Base-by-base conservation (phyloP, 2,797 vertebrate genomes). In the Ara ararauna region DNA sequence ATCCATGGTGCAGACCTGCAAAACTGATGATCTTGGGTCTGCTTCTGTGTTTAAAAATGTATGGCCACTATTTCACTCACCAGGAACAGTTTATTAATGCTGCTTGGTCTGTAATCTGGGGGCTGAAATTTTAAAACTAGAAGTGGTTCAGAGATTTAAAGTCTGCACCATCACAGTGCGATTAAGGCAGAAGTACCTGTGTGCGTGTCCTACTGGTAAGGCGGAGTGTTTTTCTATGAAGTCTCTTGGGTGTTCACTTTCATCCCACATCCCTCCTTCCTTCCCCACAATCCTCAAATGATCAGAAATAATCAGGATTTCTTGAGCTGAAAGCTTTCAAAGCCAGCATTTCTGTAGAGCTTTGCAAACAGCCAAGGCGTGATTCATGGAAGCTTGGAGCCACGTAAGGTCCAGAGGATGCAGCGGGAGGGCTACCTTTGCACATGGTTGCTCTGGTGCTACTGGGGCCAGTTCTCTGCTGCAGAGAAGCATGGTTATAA, bases 391-490 rank as follows among this genome's bases (percentile, higher is more conserved):
- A 89, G 34, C 18, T 27, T 10, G 2, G 22, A 81, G 5, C 18
- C 9, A 1, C 1, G 5, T 1, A 4, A 47, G 27, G 12, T 17
- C 21, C 2, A 24, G 61, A 61, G 21, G 32, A 10, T 21, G 42
- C 45, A 19, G 14, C 4, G 0, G 64, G 9, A 54, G 30, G 24
- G 38, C 22, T 76, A 45, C 30, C 32, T 45, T 53, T 38, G 74
- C 53, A 30, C 26, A 22, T 42, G 51, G n/a, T 11, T 60, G 30
- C 34, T 34, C 45, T 21, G 61, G n/a, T 73, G 68, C 29, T 19
- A 4, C 38, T 18, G 40, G 34, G 29, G 21, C 29, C 40, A 66
- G 44, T 21, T 76, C 23, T 1, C 9, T 48, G 60, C 58, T 81
- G 82, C 70, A 15, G 42, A 56, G 9, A 26, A 32, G 42, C 2